Base-by-base conservation (phyloP, 2,797 vertebrate species). In the Telmatherina bonti region DNA sequence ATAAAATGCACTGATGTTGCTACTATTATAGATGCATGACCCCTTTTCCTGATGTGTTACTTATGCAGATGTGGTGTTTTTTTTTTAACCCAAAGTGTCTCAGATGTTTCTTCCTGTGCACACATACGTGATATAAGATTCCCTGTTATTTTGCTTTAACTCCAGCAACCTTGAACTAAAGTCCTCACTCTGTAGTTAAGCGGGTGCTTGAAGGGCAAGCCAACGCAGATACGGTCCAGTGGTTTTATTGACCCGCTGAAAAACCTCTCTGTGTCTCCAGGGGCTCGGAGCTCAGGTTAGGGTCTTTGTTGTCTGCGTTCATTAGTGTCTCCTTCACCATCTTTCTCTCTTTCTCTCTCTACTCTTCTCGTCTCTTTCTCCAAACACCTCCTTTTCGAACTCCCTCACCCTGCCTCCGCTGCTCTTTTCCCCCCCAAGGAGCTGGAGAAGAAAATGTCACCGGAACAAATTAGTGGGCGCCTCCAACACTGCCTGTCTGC, bases 291-390 rank as follows among this genome's bases (percentile, higher is more conserved):
- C 85, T 87, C 87, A 91, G 91, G 91, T 92, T 91, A 88, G 89
- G 88, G 85, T 90, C 90, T 92, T 89, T 92, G 89, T 91, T 93
- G 91, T 92, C 91, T 84, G 87, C 81, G 84, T 91, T 92, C 92
- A 92, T 93, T 93, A 92, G 90, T 90, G 92, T 93, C 92, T 93
- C 83, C 86, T 89, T 86, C 67, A 38, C 83, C 79, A 70, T 79
- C 47, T 20, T 76, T 62, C 68, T 62, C 67, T n/a, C n/a, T 52
- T 33, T 75, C 67, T 62, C 67, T 54, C 30, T 47, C 61, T 43
- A 30, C 36, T 65, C 69, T 66, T 57, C 66, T 52, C 49, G 61
- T 59, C 76, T 72, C 66, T 62, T 74, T 61, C 69, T 82, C 76
- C 52, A 72, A 72, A 79, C 80, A 82, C 81, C 70, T 84, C 75